A percentile compares a stretch with the other conserved stretches of the same genome.
phyloP scores from a whole-genome alignment of 2,888 invertebrate species.

The Cataglyphis cursor region DNA sequence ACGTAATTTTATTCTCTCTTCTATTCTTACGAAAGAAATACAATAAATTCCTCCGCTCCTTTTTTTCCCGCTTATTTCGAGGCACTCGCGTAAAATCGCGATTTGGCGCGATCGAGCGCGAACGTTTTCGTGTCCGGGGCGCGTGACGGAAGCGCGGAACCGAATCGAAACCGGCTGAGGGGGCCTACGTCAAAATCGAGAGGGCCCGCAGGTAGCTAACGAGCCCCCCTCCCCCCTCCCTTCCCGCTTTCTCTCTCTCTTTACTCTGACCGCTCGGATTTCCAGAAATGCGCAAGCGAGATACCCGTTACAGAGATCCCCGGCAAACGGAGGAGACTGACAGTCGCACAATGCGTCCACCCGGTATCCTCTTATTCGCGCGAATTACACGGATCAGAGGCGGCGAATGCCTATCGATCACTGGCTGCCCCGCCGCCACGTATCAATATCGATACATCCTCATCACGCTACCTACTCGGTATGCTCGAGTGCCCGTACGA shows the following conservation, averaged over 20 bases:
- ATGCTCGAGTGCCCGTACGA: slow-evolving; percentile 32
- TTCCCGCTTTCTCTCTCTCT: slow-evolving; percentile 6
- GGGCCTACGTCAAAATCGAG: slow-evolving; percentile 17
- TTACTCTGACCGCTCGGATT: slow-evolving; percentile 34
- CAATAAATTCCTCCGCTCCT: background rate
- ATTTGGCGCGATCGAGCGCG: slow-evolving; percentile 39
- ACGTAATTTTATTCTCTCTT: background rate
- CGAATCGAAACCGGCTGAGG: slow-evolving; percentile 55
- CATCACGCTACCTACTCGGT: slow-evolving; percentile 32
- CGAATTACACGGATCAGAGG: slow-evolving; percentile 85
- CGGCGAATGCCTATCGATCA: slow-evolving; percentile 85
- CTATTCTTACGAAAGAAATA: background rate
- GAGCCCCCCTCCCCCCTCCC: background rate
- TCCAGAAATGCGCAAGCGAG: slow-evolving; percentile 77
- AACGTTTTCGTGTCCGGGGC: slow-evolving; percentile 56
- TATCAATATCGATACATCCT: slow-evolving; percentile 51
- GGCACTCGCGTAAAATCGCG: slow-evolving; percentile 39
- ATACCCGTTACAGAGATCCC: slow-evolving; percentile 78
- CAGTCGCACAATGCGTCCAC: slow-evolving; percentile 76
- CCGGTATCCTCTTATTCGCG: slow-evolving; percentile 75
- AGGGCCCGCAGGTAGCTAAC: slow-evolving; percentile 61
- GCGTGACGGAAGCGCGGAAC: slow-evolving; percentile 77
- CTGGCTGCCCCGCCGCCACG: slow-evolving; percentile 35
- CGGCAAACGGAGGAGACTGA: slow-evolving; percentile 75
- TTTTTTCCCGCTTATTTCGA: background rate